These are phyloP conservation scores for Mionectes olivaceus DNA, from an alignment of 2,797 vertebrate species.

Conservation along the genomic window DNA sequence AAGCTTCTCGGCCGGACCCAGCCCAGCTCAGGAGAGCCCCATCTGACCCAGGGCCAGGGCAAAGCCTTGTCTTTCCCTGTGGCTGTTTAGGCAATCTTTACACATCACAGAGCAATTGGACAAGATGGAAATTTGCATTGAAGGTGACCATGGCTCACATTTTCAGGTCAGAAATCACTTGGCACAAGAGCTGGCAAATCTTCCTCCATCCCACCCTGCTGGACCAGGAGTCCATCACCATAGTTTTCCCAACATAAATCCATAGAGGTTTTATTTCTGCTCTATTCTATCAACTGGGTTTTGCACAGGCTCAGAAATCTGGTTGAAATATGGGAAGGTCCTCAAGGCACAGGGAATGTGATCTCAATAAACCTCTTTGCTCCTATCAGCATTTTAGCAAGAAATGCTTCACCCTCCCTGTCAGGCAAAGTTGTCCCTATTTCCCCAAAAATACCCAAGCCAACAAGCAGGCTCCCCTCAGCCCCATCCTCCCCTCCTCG, in stretches of 20 bases:
- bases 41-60: background rate
- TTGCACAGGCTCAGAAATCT: background rate
- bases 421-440: background rate
- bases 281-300: background rate
- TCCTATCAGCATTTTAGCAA: background rate
- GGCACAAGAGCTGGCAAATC: background rate
- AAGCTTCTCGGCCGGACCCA: background rate
- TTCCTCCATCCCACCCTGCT: fast-evolving
- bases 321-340: fast-evolving
- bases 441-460: background rate
- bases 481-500: background rate
- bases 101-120: background rate
- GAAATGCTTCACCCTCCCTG: background rate
- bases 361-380: background rate
- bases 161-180: background rate
- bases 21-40: background rate
- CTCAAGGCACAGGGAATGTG: background rate
- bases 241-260: fast-evolving
- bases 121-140: fast-evolving
- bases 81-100: background rate
- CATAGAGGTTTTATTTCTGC: background rate
- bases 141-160: fast-evolving
- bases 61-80: background rate
- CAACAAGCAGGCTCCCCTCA: background rate
- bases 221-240: fast-evolving